Percentiles rank a stretch among this genome's conserved stretches.
Evolutionary conservation across 2,797 vertebrate species (phyloP).

Genomic region (Bovichtus variegatus): DNA sequence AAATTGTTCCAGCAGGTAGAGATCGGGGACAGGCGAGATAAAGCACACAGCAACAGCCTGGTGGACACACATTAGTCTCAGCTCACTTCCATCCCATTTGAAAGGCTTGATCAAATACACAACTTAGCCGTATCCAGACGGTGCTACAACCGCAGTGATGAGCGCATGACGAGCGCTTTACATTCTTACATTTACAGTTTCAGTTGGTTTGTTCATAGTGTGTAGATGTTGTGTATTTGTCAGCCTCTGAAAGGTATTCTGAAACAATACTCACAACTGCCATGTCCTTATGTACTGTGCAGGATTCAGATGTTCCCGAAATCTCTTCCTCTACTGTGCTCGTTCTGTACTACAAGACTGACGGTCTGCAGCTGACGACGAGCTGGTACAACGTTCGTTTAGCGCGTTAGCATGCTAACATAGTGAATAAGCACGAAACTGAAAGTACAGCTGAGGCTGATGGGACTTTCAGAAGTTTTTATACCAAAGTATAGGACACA

Average conservation of each 20-base stretch:
- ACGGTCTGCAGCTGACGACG: background rate
- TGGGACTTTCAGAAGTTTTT: background rate
- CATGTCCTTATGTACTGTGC: background rate
- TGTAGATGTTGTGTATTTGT: background rate
- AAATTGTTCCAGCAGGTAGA: slow-evolving; percentile 79
- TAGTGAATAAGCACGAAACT: background rate
- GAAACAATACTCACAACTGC: background rate
- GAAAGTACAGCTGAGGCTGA: background rate
- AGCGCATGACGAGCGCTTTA: background rate
- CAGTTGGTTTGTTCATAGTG: background rate
- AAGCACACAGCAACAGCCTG: slow-evolving; percentile 79
- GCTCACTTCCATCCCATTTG: slow-evolving; percentile 73
- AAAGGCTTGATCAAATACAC: slow-evolving; percentile 53
- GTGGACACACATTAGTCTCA: slow-evolving; percentile 79
- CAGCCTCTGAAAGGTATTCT: background rate
- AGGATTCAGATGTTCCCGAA: background rate
- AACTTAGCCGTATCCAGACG: background rate
- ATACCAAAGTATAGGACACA: background rate
- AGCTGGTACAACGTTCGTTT: too few species aligned
- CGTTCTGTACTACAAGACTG: background rate
- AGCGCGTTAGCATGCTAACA: background rate
- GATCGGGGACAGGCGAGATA: slow-evolving; percentile 77
- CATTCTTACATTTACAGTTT: background rate
- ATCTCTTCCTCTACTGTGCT: too few species aligned
- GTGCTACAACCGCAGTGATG: background rate